These are phyloP conservation scores for Dicycla oo DNA, from an alignment of 2,888 invertebrate genomes.

Conservation along the genomic window DNA sequence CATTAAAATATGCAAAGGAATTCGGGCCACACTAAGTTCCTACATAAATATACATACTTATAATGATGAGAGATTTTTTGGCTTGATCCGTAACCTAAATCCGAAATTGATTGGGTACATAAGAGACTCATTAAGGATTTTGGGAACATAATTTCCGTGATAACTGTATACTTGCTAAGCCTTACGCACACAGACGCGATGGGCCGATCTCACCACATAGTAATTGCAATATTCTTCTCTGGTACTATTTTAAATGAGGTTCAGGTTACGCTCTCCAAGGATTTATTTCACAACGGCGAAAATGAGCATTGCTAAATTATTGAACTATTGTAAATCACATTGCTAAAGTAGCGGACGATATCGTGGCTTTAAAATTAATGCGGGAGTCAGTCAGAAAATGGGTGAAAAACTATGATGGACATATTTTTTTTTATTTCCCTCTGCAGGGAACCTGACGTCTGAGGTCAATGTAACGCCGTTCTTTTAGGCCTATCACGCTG, in stretches of 20 bases:
- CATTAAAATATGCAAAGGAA: background rate
- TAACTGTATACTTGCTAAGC: slow-evolving; percentile 39
- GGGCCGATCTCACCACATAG: slow-evolving; percentile 5
- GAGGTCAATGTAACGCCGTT: too few species aligned
- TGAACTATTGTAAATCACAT: too few species aligned
- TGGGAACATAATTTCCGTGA: slow-evolving; percentile 22
- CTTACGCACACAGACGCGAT: slow-evolving; percentile 2
- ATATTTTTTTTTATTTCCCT: too few species aligned
- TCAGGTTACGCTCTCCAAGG: background rate
- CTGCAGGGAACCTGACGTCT: too few species aligned
- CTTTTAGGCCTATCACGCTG: too few species aligned
- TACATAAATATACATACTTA: background rate
- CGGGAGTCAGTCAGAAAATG: too few species aligned
- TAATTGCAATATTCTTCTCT: slow-evolving; percentile 37
- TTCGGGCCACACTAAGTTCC: background rate
- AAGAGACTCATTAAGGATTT: slow-evolving; percentile 34
- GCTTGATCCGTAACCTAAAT: slow-evolving; percentile 9
- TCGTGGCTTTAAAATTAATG: background rate
- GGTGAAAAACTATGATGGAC: background rate
- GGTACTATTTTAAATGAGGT: slow-evolving; percentile 20
- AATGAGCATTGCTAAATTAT: too few species aligned
- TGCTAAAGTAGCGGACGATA: background rate
- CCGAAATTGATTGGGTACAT: slow-evolving; percentile 31
- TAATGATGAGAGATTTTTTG: background rate
- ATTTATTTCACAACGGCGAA: background rate